Percentiles rank a stretch among this genome's conserved stretches.
These are phyloP conservation scores for Teleopsis dalmanni DNA, from an alignment of 1,140 invertebrate species.

Conservation along the genomic window DNA sequence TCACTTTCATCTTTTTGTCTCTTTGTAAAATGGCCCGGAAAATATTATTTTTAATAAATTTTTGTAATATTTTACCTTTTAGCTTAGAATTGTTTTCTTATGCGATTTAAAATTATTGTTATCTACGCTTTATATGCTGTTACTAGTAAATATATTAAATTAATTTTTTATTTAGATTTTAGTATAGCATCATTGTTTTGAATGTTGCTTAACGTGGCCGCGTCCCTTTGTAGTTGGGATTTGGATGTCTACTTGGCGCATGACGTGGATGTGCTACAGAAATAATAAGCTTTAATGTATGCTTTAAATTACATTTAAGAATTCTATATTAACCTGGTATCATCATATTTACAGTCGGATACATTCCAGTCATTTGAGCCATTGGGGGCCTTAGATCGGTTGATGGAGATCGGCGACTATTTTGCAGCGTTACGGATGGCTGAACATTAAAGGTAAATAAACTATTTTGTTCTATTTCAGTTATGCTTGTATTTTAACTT, in stretches of 20 bases:
- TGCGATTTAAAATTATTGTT: background rate
- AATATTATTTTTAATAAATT: constrained; percentile 7
- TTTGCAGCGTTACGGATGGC: constrained; percentile 42
- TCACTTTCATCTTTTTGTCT: background rate
- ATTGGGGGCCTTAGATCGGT: constrained; percentile 40
- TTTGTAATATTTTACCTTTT: background rate
- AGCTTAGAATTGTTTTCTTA: background rate
- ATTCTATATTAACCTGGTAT: constrained; percentile 31
- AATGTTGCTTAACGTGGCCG: constrained; percentile 22
- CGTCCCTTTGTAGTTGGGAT: constrained; percentile 42
- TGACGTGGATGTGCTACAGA: constrained; percentile 33
- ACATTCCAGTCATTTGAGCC: constrained; percentile 40
- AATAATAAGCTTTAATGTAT: background rate
- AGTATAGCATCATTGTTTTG: constrained; percentile 19
- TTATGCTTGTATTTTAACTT: constrained; percentile 13
- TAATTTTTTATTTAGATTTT: constrained; percentile 38
- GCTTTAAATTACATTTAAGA: background rate
- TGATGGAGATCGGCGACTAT: constrained; percentile 41
- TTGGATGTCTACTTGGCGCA: constrained; percentile 38
- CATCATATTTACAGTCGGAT: constrained; percentile 42
- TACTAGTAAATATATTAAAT: constrained; percentile 10
- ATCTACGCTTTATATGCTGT: background rate
- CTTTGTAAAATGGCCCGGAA: constrained; percentile 12
- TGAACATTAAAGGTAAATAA: constrained; percentile 10
- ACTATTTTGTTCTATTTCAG: background rate